Base-by-base conservation (phyloP, 2,113 vertebrate genomes). In the Anseranas semipalmata region DNA sequence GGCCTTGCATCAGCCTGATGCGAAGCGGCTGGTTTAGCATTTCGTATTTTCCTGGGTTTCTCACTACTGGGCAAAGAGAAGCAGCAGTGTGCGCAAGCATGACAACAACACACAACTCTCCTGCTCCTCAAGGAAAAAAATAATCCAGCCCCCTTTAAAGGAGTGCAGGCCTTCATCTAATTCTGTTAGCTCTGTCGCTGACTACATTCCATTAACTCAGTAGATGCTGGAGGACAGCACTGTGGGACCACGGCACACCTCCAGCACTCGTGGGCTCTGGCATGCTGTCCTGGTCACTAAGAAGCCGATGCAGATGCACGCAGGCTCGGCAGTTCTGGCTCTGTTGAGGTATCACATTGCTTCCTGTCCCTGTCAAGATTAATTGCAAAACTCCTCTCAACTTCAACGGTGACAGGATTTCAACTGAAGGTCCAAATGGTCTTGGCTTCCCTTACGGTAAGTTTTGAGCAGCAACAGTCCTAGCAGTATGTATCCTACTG, bases 341-440 rank as follows among this genome's bases (percentile, higher is more conserved):
- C 46, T 71, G 2, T 1, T 17, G 32, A 52, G 50, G 27, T 10
- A 65, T 32, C 17, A 22, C 37, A 8, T 33, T 33, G 58, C 58
- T 37, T 73, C 43, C 86, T 56, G 15, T 5, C 59, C 59, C 75
- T n/a, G 50, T 28, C n/a, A n/a, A 48, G 67, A 20, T 28, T 22
- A 53, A 70, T 27, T 66, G 78, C 32, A 72, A 18, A 56, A 30
- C 15, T 70, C n/a, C 67, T 11, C 1, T n/a, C 37, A 15, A 7
- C 14, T 59, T 59, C 12, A 8, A 3, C 0, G 15, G 52, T 41
- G 73, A 50, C 12, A 45, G 60, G 68, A 12, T 25, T 56, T 52
- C 58, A 52, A 3, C 33, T 0, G 41, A 27, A 37, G 58, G 21
- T 16, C 4, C 0, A 0, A 37, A 30, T n/a, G 58, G 4, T 37